A percentile compares a stretch with the other conserved stretches of the same genome.
Evolutionary conservation across 1,140 invertebrate genomes (phyloP).

Genomic region (Ceratina calcarata): DNA sequence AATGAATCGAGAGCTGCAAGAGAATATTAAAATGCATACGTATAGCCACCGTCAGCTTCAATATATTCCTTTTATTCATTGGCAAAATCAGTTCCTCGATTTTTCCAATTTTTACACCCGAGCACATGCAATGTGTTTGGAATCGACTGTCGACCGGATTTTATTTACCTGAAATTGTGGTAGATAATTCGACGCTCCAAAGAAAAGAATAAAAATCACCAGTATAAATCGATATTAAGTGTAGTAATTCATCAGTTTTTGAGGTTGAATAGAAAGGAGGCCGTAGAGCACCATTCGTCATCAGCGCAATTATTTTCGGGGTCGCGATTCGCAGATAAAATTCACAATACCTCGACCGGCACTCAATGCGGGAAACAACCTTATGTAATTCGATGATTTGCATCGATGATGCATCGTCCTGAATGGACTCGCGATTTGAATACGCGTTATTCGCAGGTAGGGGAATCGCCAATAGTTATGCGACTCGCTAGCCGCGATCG

Average conservation of each 20-base stretch:
- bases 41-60: too few relatives aligned
- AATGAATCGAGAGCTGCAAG: not conserved
- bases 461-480: constrained; percentile 20
- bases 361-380: constrained; percentile 7
- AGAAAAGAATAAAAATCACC: constrained; percentile 43
- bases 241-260: constrained; percentile 58
- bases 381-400: constrained; percentile 47
- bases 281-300: not conserved
- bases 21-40: constrained; percentile 3
- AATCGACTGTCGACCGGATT: not conserved
- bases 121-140: too few relatives aligned
- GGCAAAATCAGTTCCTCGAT: not conserved
- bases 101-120: not conserved
- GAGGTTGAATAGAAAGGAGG: not conserved
- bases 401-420: constrained; percentile 50
- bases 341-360: constrained; percentile 27
- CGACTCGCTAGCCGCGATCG: constrained; percentile 4
- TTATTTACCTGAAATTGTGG: not conserved
- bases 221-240: constrained; percentile 57
- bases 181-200: constrained; percentile 20
- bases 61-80: not conserved
- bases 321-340: constrained; percentile 29
- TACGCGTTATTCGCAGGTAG: constrained; percentile 13
- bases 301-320: not conserved
- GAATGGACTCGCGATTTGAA: constrained; percentile 27